These are phyloP conservation scores for Pogonus chalceus DNA, from an alignment of 1,140 invertebrate genomes.

Conservation along the genomic window DNA sequence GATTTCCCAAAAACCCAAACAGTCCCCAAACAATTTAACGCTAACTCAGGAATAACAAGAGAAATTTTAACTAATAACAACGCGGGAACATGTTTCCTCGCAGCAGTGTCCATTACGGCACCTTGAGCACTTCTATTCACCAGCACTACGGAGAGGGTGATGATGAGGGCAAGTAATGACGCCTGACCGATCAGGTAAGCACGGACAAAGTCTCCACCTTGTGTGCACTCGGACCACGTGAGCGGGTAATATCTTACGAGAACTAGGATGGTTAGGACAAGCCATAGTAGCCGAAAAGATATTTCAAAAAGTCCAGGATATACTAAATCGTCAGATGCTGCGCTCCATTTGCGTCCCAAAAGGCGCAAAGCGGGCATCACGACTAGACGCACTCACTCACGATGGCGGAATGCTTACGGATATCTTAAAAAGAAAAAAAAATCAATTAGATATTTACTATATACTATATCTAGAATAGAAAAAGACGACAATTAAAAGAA, in stretches of 20 bases:
- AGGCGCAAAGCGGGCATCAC: slow-evolving; percentile 62
- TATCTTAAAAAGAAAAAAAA: no score
- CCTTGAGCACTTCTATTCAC: slow-evolving; percentile 59
- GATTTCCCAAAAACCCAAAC: slow-evolving; percentile 74
- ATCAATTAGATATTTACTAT: no score
- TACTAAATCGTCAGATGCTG: slow-evolving; percentile 68
- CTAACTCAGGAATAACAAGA: slow-evolving; percentile 62
- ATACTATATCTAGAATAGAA: no score
- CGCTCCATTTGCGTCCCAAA: slow-evolving; percentile 68
- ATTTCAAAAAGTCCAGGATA: slow-evolving; percentile 68
- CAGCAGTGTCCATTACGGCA: slow-evolving; percentile 57
- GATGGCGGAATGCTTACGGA: neutral
- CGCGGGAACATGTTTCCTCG: slow-evolving; percentile 52
- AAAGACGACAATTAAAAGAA: no score
- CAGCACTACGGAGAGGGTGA: slow-evolving; percentile 51
- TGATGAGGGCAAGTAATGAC: slow-evolving; percentile 45
- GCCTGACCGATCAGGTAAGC: slow-evolving; percentile 55
- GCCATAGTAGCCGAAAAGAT: slow-evolving; percentile 58
- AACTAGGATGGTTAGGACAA: slow-evolving; percentile 52
- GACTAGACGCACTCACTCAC: neutral
- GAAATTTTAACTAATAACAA: slow-evolving; percentile 56
- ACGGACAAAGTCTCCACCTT: slow-evolving; percentile 54
- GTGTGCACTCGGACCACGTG: slow-evolving; percentile 50
- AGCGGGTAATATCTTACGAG: slow-evolving; percentile 51
- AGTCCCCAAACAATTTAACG: slow-evolving; percentile 68